Percentiles rank a stretch among this genome's conserved stretches.
Evolutionary conservation across 2,888 invertebrate genomes (phyloP).

Genomic region (Chromoteleia sp.): DNA sequence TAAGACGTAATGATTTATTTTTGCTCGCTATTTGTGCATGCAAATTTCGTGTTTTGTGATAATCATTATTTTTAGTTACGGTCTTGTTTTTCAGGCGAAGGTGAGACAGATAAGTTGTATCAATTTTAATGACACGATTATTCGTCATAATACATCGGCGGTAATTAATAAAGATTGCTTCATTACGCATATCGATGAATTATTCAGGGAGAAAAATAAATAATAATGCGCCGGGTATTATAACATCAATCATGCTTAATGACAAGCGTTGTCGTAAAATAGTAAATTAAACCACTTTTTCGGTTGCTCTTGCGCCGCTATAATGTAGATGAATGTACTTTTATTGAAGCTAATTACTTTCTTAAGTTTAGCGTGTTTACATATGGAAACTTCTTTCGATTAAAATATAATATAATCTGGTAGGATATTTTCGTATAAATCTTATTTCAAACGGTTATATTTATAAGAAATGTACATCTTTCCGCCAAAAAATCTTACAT

Average conservation of each 20-base stretch:
- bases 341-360: slow-evolving; percentile 24
- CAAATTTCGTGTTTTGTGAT: neutral
- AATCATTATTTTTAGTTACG: neutral
- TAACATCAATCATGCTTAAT: slow-evolving; percentile 47
- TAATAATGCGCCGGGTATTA: slow-evolving; percentile 2
- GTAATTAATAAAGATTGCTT: slow-evolving; percentile 49
- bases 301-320: neutral
- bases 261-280: slow-evolving; percentile 33
- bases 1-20: no score
- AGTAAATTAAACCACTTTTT: slow-evolving; percentile 45
- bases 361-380: no score
- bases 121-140: slow-evolving; percentile 29
- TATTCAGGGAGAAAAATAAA: slow-evolving; percentile 30
- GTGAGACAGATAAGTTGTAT: slow-evolving; percentile 46
- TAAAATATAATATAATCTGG: no score
- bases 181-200: slow-evolving; percentile 42
- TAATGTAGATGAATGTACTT: slow-evolving; percentile 17
- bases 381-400: no score
- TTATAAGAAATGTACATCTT: no score
- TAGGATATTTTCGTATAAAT: no score
- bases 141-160: slow-evolving; percentile 29
- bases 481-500: no score
- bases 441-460: no score
- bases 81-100: slow-evolving; percentile 14
- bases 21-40: no score